These are phyloP conservation scores for Cyphomyrmex costatus DNA, from an alignment of 1,140 invertebrate species.

Conservation along the genomic window DNA sequence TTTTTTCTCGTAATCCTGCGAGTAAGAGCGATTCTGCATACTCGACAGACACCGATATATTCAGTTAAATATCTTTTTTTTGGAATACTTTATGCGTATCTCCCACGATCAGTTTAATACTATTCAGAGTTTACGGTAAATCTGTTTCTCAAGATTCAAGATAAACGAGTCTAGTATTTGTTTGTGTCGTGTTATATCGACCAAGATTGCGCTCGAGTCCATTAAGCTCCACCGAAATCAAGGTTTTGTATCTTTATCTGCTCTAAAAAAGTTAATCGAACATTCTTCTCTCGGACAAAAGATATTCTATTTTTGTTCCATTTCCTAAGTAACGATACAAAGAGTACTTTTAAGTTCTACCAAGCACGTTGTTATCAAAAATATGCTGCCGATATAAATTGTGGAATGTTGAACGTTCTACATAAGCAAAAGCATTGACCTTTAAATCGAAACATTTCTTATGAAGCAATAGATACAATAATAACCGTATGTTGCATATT, in stretches of 20 bases:
- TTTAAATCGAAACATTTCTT: constrained; percentile 8
- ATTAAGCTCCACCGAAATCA: neutral
- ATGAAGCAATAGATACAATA: neutral
- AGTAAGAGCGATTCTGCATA: neutral
- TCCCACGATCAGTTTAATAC: too few relatives aligned
- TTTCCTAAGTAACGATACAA: neutral
- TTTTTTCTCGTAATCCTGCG: neutral
- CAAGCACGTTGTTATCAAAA: neutral
- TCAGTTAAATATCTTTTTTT: neutral
- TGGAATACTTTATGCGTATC: neutral
- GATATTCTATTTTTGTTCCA: neutral
- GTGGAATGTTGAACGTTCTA: neutral
- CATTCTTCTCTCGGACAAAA: neutral
- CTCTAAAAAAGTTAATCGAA: neutral
- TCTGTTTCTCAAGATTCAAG: neutral
- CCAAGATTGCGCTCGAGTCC: neutral
- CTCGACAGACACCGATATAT: neutral
- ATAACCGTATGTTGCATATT: neutral
- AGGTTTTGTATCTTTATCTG: neutral
- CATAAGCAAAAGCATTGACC: neutral
- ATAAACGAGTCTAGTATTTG: neutral
- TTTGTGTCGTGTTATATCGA: neutral
- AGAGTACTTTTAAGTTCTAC: neutral
- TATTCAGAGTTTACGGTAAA: neutral
- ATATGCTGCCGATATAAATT: constrained; percentile 21